Evolutionary conservation across 2,797 vertebrate species (phyloP).

Genomic region (Halcyon badia): DNA sequence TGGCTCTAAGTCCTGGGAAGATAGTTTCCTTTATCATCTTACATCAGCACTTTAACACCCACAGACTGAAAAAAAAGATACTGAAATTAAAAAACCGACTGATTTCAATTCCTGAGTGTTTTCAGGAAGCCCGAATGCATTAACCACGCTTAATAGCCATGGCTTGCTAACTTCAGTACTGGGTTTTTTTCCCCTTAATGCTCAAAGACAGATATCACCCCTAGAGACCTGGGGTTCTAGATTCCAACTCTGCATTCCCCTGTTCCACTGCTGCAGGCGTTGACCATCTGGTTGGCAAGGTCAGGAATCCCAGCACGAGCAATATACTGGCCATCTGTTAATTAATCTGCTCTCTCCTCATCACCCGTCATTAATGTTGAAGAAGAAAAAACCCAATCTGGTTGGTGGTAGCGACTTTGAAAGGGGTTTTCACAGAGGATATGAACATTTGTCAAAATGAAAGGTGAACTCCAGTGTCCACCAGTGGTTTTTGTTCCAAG

Average conservation of each 20-base stretch:
- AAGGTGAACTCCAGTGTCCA: not conserved
- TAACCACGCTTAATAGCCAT: not conserved
- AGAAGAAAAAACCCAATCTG: not conserved
- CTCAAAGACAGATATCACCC: not conserved
- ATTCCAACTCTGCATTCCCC: not conserved
- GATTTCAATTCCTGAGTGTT: not conserved
- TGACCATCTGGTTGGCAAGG: not conserved
- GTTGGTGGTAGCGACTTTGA: not conserved
- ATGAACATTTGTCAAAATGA: not conserved
- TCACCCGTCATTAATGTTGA: not conserved
- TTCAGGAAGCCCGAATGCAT: not conserved
- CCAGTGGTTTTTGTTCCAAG: not conserved
- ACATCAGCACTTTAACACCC: not conserved
- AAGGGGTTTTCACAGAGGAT: not conserved
- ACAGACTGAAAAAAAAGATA: not conserved
- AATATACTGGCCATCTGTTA: not conserved
- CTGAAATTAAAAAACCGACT: not conserved
- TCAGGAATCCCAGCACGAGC: not conserved
- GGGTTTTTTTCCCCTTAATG: fast-evolving
- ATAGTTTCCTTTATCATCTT: not conserved
- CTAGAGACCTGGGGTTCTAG: not conserved
- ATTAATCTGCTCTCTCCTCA: not conserved
- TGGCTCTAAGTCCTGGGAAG: not conserved
- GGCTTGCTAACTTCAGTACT: not conserved
- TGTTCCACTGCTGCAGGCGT: fast-evolving